A percentile compares a stretch with the other conserved stretches of the same genome.
phyloP scores from a whole-genome alignment of 2,888 invertebrate genomes.

The Ecliptopera silaceata region DNA sequence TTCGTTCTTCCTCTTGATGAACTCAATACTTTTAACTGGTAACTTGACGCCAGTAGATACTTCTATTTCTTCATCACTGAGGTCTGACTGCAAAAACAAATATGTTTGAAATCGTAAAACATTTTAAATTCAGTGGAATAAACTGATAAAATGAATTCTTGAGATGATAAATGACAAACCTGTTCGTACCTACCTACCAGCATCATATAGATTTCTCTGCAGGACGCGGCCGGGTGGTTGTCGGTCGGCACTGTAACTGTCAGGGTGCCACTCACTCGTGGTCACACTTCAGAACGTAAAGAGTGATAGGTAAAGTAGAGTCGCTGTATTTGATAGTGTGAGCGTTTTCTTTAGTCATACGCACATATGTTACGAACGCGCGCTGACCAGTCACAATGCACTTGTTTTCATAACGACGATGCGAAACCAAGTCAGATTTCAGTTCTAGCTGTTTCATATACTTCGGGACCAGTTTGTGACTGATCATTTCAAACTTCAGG shows the following conservation, averaged over 20 bases:
- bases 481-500: conserved; percentile 24
- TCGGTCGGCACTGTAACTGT: conserved; percentile 10
- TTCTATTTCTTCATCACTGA: conserved; percentile 14
- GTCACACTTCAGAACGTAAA: conserved; percentile 27
- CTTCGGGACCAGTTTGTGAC: conserved; percentile 33
- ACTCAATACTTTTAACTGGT: background rate
- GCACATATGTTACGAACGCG: conserved; percentile 21
- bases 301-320: conserved; percentile 18
- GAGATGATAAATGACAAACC: background rate
- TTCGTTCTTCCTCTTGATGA: conserved; percentile 7
- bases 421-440: conserved; percentile 27
- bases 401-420: conserved; percentile 28
- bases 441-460: conserved; percentile 31
- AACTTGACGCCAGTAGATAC: background rate
- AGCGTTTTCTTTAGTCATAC: conserved; percentile 22
- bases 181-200: conserved; percentile 13
- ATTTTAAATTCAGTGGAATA: too few species aligned
- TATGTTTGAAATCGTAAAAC: background rate
- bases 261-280: conserved; percentile 19
- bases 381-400: conserved; percentile 27
- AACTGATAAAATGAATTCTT: too few species aligned
- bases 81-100: conserved; percentile 16
- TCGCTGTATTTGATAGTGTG: conserved; percentile 22
- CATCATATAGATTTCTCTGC: conserved; percentile 28
- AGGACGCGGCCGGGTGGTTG: conserved; percentile 15